Evolutionary conservation across 2,797 vertebrate genomes (phyloP), one percentile per base, ranked within the genome.

Genomic region (Steatocranus sp.): DNA sequence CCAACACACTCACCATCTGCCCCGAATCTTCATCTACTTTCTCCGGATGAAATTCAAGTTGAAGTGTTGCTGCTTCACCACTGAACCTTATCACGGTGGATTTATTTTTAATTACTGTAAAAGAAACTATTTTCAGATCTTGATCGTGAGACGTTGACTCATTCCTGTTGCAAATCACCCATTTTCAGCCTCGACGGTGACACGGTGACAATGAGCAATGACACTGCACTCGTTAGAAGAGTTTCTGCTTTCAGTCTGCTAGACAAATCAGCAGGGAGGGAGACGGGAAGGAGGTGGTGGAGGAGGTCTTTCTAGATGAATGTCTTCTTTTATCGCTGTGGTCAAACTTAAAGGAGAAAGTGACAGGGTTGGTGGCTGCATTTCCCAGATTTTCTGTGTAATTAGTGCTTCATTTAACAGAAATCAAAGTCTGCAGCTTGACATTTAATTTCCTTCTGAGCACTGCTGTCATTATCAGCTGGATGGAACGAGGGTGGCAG

Each of bases 401-500:
- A 95, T 93, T 94, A 94, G 82, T 30, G 58, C 63, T 87, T 58
- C 78, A 79, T 93, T 94, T 91, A 86, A 84, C 84, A 85, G 66
- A 88, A 93, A 88, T 91, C 89, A 93, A 81, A 92, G 90, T 84
- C 80, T 82, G 80, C 20, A 76, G 83, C 74, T 86, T 93, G 92
- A 93, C 88, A 91, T 92, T 92, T 91, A 83, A 88, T 92, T 93
- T 92, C 86, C 90, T 89, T 61, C 58, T 46, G 89, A 90, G 81
- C 70, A 8, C 50, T 32, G 25, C 58, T 80, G 81, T 87, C 86
- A 75, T 88, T 83, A 81, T 83, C 73, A 41, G 30, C 79, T 61
- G 84, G 79, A 79, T 77, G 79, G 66, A 79, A 73, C 3, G 6
- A 75, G 51, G 9, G 36, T 43, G 10, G 27, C 18, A 6, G 63